Conservation (phyloP, 2,797 vertebrate genomes). For the Aratinga solstitialis region DNA sequence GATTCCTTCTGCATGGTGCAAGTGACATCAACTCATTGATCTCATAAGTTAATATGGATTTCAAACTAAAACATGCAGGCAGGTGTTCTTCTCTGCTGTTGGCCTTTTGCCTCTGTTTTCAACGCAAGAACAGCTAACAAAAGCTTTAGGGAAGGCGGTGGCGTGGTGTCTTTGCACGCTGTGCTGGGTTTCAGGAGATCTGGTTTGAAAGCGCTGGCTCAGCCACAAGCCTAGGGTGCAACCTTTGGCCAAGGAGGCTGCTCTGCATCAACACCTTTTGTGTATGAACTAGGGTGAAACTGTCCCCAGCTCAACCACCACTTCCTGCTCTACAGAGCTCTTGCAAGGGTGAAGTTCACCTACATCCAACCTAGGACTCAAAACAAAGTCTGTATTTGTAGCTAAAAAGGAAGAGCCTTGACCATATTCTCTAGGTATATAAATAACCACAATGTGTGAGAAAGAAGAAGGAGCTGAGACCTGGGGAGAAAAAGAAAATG, state of each 20-base stretch:
- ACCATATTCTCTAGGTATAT: neutral
- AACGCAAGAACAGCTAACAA: neutral
- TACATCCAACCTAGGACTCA: neutral
- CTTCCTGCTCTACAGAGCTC: neutral
- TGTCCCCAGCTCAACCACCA: neutral
- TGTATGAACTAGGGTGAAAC: accelerated
- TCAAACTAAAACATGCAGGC: constrained; percentile 40
- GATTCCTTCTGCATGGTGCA: constrained; percentile 28
- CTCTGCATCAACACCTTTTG: neutral
- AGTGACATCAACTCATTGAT: constrained; percentile 59
- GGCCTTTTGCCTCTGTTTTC: neutral
- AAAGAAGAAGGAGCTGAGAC: neutral
- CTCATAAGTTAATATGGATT: constrained; percentile 33
- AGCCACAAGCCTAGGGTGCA: neutral
- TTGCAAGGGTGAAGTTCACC: neutral
- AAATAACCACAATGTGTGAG: neutral
- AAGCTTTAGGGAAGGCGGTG: neutral
- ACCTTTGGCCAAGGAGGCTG: neutral
- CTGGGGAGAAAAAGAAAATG: neutral
- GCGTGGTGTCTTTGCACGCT: accelerated
- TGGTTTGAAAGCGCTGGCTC: neutral
- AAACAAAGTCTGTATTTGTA: neutral
- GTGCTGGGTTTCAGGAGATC: neutral
- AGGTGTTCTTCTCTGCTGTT: neutral
- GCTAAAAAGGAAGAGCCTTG: neutral